phyloP scores from a whole-genome alignment of 2,888 invertebrate genomes.

The Agrotis ipsilon region DNA sequence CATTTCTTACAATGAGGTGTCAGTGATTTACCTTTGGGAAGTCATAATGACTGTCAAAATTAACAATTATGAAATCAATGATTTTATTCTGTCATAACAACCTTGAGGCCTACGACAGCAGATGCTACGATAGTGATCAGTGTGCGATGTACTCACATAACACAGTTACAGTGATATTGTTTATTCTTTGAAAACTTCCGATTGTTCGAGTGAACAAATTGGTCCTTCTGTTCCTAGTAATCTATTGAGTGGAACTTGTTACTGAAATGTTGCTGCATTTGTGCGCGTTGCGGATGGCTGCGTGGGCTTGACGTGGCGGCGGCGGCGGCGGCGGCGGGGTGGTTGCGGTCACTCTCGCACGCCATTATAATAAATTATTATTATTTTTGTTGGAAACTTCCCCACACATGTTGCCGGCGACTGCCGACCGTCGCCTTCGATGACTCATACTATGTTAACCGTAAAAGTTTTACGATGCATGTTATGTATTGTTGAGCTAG shows the following conservation, averaged over 20 bases:
- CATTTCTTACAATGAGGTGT: too few relatives aligned
- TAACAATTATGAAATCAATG: too few relatives aligned
- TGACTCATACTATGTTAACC: conserved; percentile 10
- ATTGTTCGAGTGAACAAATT: not conserved
- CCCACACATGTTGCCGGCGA: not conserved
- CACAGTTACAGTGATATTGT: not conserved
- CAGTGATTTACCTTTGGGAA: too few relatives aligned
- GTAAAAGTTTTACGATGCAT: conserved; percentile 6
- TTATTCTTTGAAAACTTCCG: not conserved
- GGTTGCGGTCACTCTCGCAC: conserved; percentile 30
- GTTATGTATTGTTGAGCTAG: not conserved
- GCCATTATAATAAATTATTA: conserved; percentile 34
- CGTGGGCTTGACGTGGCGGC: conserved; percentile 25
- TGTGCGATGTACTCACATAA: not conserved
- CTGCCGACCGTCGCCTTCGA: conserved; percentile 5
- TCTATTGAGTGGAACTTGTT: not conserved
- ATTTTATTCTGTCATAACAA: too few relatives aligned
- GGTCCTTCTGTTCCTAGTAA: conserved; percentile 6
- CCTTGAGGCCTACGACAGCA: not conserved
- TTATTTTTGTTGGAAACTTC: conserved; percentile 43
- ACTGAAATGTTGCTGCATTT: conserved; percentile 14
- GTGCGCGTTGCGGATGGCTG: conserved; percentile 13
- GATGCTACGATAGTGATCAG: not conserved
- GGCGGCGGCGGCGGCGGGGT: conserved; percentile 6
- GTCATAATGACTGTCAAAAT: too few relatives aligned